These are phyloP conservation scores for Pyxicephalus adspersus DNA, from an alignment of 2,113 vertebrate species.

Conservation along the genomic window DNA sequence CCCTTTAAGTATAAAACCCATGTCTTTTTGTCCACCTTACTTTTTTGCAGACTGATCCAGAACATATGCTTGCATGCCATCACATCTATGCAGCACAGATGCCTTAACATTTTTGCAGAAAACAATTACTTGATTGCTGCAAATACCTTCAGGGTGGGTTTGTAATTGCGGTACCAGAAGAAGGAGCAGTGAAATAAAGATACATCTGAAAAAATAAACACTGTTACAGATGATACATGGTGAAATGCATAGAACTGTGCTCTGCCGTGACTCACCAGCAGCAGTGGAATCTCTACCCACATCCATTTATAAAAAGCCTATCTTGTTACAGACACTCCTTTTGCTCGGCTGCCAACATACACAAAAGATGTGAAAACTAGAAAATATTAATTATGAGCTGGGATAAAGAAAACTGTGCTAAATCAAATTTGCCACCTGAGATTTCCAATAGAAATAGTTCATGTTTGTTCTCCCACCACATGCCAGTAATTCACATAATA, in stretches of 20 bases:
- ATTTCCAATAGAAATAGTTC: conserved; percentile 46
- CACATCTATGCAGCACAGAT: conserved; percentile 7
- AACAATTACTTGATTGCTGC: conserved; percentile 43
- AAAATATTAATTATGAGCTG: conserved; percentile 54
- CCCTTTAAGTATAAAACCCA: too few relatives aligned
- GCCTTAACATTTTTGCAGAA: conserved; percentile 5
- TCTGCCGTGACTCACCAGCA: conserved; percentile 46
- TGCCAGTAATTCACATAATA: conserved; percentile 29
- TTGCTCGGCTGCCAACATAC: conserved; percentile 42
- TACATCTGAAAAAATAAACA: conserved; percentile 51
- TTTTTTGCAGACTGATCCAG: not conserved
- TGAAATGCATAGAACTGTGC: conserved; percentile 39
- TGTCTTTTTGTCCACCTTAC: too few relatives aligned
- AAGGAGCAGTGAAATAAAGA: conserved; percentile 39
- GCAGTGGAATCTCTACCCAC: conserved; percentile 50
- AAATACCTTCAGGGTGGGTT: conserved; percentile 46
- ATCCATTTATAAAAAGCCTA: conserved; percentile 54
- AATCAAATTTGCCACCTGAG: conserved; percentile 48
- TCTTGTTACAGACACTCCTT: conserved; percentile 56
- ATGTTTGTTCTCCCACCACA: conserved; percentile 51
- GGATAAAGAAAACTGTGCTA: conserved; percentile 43
- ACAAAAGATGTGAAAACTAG: conserved; percentile 56
- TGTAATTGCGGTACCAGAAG: conserved; percentile 35
- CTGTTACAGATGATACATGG: conserved; percentile 50
- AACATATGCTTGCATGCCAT: conserved; percentile 19